Conservation (phyloP, 2,888 invertebrate genomes). For the Orthosia gothica region DNA sequence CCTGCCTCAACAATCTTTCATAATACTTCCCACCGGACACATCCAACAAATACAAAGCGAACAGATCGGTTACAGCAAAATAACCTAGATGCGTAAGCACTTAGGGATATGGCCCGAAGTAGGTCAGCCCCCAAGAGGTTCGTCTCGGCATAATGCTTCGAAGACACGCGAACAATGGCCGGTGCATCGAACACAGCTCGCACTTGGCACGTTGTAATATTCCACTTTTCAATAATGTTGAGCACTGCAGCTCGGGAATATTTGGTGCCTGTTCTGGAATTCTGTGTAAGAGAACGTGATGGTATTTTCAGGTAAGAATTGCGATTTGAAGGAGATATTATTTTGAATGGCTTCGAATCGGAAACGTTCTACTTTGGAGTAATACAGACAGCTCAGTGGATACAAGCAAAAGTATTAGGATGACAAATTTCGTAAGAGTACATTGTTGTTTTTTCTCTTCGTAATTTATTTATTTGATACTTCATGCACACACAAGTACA, state of each 20-base stretch:
- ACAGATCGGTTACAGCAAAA: conserved; percentile 75
- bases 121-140: conserved; percentile 86
- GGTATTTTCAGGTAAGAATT: conserved; percentile 8
- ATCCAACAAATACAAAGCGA: conserved; percentile 58
- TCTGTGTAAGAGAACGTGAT: conserved; percentile 35
- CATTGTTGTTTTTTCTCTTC: too few relatives aligned
- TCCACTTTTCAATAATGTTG: conserved; percentile 67
- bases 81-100: conserved; percentile 88
- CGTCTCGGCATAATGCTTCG: conserved; percentile 80
- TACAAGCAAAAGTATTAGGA: too few relatives aligned
- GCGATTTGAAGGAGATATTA: neutral
- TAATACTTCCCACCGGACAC: conserved; percentile 40
- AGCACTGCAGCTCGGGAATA: conserved; percentile 62
- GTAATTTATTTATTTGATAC: too few relatives aligned
- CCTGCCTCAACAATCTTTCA: conserved; percentile 35
- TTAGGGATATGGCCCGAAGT: conserved; percentile 85
- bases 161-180: conserved; percentile 83
- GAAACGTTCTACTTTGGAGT: neutral
- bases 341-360: neutral
- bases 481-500: too few relatives aligned
- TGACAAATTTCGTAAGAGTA: too few relatives aligned
- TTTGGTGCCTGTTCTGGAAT: conserved; percentile 54
- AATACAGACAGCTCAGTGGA: neutral
- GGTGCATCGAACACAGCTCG: conserved; percentile 75
- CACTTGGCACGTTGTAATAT: conserved; percentile 69